Evolutionary conservation across 2,113 vertebrate genomes (phyloP), one percentile per base, ranked within the genome.

Genomic region (Leptocoma aspasia): DNA sequence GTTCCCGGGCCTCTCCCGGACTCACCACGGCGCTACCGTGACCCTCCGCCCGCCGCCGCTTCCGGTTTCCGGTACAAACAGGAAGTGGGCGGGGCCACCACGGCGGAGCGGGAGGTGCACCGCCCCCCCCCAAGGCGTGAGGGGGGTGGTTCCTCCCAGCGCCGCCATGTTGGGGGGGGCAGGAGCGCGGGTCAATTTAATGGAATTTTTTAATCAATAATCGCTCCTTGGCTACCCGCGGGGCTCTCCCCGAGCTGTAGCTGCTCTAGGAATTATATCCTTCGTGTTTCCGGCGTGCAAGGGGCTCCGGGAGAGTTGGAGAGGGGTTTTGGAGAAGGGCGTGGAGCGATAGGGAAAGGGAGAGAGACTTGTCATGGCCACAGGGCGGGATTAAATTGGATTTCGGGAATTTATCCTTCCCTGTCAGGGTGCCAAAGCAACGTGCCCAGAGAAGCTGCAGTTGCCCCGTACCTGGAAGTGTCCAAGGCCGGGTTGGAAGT

Each of bases 61-160:
- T 89, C 86, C 86, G n/a, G 61, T 19, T 89, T 89, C 86, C 78
- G 61, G 45, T 0, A 0, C 0, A 3, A 2, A 15, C 19, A 28
- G 86, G 86, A 89, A 82, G 16, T 26, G 33, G n/a, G n/a, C 39
- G 19, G 1, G 4, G 1, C 33, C 37, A 73, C 0, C 0, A 1
- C 10, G 1, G 13, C 1, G 23, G 6, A 4, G 44, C 9, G 37
- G 44, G 39, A 15, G 57, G 31, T 0, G 10, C 5, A 7, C 3
- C 4, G 1, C 0, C 3, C 7, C 24, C 11, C 21, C 44, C 82
- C 42, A 4, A 4, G 5, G 3, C 45, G 45, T 52, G 63, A 52
- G 37, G 63, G 60, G 22, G 3, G 10, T 11, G 86, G 77, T 52
- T 73, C 37, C 22, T 1, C 28, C 52, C 69, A 3, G 22, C 5